A percentile compares a stretch with the other conserved stretches of the same genome.
Evolutionary conservation across 2,888 invertebrate species (phyloP).

Genomic region (Andrena camellia): DNA sequence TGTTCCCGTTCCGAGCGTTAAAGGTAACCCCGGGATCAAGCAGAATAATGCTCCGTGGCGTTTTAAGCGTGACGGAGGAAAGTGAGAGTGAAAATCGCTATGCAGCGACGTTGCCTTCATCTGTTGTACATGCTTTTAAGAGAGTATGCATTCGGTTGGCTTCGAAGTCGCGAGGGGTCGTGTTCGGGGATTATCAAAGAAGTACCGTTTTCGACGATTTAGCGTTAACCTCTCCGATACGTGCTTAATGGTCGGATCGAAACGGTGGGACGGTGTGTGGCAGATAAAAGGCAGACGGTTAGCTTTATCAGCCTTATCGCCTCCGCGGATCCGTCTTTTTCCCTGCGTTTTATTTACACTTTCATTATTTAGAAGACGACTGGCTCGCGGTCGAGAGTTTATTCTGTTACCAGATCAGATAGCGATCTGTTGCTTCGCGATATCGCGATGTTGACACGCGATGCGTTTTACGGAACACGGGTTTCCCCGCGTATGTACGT

Average conservation of each 20-base stretch:
- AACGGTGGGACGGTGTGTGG: background rate
- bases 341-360: slow-evolving; percentile 25
- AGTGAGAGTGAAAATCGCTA: slow-evolving; percentile 41
- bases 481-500: slow-evolving; percentile 5
- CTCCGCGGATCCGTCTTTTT: slow-evolving; percentile 8
- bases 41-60: slow-evolving; percentile 4
- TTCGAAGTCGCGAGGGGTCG: background rate
- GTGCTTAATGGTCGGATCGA: background rate
- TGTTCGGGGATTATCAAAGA: background rate
- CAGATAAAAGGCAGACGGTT: slow-evolving; percentile 5
- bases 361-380: slow-evolving; percentile 49
- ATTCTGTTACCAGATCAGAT: slow-evolving; percentile 34
- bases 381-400: slow-evolving; percentile 33
- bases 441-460: slow-evolving; percentile 52
- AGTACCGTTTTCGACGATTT: background rate
- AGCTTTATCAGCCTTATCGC: slow-evolving; percentile 19
- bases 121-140: background rate
- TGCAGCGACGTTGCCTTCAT: slow-evolving; percentile 11
- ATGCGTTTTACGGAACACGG: slow-evolving; percentile 36
- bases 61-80: slow-evolving; percentile 24
- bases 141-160: background rate
- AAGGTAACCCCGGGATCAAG: background rate
- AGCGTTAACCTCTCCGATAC: background rate
- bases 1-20: slow-evolving; percentile 5
- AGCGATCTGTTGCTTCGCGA: slow-evolving; percentile 45